Evolutionary conservation across 2,797 vertebrate species (phyloP).

Genomic region (Tapera naevia): DNA sequence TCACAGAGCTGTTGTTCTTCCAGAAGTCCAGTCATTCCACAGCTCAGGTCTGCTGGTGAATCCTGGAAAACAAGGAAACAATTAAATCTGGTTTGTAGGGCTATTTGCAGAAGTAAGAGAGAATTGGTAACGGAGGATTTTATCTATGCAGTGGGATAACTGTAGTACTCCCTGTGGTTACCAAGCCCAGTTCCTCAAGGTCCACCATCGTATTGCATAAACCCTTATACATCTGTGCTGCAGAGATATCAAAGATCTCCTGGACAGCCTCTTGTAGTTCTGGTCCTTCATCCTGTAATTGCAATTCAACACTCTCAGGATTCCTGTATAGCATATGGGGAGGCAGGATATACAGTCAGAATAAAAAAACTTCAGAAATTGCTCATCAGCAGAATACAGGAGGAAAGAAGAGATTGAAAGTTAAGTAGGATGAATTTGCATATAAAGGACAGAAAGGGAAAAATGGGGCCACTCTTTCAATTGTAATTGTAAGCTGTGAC

Average conservation of each 20-base stretch:
- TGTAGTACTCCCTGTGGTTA: background rate
- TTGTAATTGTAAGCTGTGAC: background rate
- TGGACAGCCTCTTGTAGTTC: background rate
- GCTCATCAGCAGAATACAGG: background rate
- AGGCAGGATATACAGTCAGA: background rate
- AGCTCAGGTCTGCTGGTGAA: background rate
- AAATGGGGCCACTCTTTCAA: background rate
- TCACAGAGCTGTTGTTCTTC: background rate
- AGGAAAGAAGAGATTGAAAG: background rate
- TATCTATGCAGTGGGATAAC: background rate
- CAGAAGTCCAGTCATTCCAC: background rate
- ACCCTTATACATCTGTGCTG: background rate
- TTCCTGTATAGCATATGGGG: background rate
- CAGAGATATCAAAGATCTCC: background rate
- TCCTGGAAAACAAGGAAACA: background rate
- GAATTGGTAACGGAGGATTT: background rate
- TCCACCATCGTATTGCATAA: background rate
- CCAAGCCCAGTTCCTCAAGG: background rate
- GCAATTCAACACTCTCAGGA: background rate
- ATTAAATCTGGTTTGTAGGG: background rate
- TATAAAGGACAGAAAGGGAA: background rate
- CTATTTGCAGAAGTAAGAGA: background rate
- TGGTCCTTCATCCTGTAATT: background rate
- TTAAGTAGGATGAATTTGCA: background rate
- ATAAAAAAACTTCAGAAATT: background rate